phyloP scores from a whole-genome alignment of 2,113 vertebrate species.

The Pomatostomus ruficeps region DNA sequence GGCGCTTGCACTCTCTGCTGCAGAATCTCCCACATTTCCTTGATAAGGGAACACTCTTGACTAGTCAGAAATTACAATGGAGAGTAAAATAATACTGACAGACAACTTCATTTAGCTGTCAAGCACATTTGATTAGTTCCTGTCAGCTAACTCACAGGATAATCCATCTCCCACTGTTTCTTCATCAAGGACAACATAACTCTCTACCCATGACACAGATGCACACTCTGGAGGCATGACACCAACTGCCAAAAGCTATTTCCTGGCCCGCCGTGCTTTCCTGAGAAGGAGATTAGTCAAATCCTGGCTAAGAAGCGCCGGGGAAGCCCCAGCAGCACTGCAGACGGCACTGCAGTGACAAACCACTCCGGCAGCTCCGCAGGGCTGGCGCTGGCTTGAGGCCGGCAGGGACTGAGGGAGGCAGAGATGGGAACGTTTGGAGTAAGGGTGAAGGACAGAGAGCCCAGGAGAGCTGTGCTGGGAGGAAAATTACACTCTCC shows the following conservation, averaged over 20 bases:
- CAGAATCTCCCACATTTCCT: not conserved
- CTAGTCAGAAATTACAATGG: constrained; percentile 2
- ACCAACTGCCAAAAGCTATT: constrained; percentile 7
- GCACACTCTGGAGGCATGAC: not conserved
- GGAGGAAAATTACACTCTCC: not conserved
- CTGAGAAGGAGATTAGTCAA: not conserved
- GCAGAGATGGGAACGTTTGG: fast-evolving
- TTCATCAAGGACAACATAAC: constrained; percentile 20
- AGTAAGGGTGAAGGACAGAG: not conserved
- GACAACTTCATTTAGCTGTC: constrained; percentile 45
- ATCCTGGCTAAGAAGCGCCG: not conserved
- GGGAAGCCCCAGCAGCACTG: not conserved
- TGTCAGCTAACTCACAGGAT: constrained; percentile 17
- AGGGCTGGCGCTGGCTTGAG: not conserved
- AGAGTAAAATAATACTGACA: constrained; percentile 1
- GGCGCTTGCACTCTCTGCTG: not conserved
- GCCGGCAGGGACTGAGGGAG: not conserved
- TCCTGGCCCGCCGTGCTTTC: not conserved
- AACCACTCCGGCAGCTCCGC: not conserved
- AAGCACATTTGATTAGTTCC: constrained; percentile 3
- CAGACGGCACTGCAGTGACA: not conserved
- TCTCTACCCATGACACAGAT: not conserved
- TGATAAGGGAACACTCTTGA: not conserved
- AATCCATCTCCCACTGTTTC: constrained; percentile 48
- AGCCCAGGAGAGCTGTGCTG: not conserved